phyloP scores from a whole-genome alignment of 2,888 invertebrate genomes.

The Beris chalybata region DNA sequence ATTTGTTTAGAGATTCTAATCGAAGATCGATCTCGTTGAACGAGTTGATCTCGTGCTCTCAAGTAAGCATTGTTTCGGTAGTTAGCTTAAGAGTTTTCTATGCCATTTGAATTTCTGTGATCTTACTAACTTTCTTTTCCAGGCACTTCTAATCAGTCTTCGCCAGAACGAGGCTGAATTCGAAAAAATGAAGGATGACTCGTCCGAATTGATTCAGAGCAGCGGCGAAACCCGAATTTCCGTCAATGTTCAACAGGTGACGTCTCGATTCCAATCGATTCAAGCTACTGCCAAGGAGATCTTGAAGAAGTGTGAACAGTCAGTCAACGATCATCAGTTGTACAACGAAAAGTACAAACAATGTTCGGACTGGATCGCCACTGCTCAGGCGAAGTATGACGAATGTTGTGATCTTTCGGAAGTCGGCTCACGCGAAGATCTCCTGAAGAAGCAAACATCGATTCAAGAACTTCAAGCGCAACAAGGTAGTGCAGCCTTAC shows the following conservation, averaged over 20 bases:
- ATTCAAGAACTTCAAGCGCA: constrained; percentile 75
- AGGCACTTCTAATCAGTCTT: constrained; percentile 76
- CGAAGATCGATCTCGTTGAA: background rate
- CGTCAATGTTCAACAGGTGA: constrained; percentile 85
- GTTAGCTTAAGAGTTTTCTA: background rate
- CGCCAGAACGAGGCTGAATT: constrained; percentile 84
- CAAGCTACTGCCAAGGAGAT: constrained; percentile 88
- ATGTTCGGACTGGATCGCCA: constrained; percentile 77
- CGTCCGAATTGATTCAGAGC: constrained; percentile 80
- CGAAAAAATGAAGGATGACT: constrained; percentile 83
- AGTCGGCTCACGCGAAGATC: constrained; percentile 68
- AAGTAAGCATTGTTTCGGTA: background rate
- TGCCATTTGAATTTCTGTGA: background rate
- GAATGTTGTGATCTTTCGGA: constrained; percentile 66
- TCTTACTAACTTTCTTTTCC: constrained; percentile 40
- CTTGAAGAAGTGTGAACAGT: constrained; percentile 89
- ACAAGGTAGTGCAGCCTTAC: constrained; percentile 71
- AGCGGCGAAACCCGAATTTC: constrained; percentile 86
- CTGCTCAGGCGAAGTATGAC: constrained; percentile 73
- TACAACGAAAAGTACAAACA: constrained; percentile 84
- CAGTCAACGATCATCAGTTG: constrained; percentile 76
- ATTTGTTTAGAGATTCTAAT: constrained; percentile 1
- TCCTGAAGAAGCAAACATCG: constrained; percentile 69
- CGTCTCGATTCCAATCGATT: constrained; percentile 86
- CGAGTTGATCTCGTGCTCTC: background rate